Evolutionary conservation across 2,888 invertebrate genomes (phyloP), one percentile per base, ranked within the genome.

Genomic region (Subacronicta megacephala): DNA sequence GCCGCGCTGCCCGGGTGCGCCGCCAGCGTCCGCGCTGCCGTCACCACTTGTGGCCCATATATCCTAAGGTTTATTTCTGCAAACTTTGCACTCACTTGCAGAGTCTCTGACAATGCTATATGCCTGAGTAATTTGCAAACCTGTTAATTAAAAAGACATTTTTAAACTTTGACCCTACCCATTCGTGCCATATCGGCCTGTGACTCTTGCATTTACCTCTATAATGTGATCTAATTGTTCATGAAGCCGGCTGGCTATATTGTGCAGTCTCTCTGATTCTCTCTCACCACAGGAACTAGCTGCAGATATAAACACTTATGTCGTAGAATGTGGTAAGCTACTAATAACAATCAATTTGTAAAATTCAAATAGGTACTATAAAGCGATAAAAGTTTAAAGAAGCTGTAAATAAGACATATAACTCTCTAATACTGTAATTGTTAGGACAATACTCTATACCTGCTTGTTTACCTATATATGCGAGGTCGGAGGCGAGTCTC

Each of bases 141-240:
- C 98, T 98, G 86, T 58, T 73, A 69, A 44, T 49, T 55, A 42
- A 61, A n/a, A 66, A 45, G 20, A 42, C 18, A 40, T 20, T 33
- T 40, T 57, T 47, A 36, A 37, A 26, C 12, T 26, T 20, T n/a
- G 4, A 53, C 40, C 37, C 17, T 44, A 44, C 5, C 7, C 10
- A 20, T 31, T 41, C 15, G 9, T 43, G 29, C 15, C n/a, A 38
- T 43, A 16, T 29, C 16, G 26, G 26, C 13, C 33, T 36, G 63
- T 29, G 15, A 35, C 29, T 36, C n/a, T 50, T 42, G n/a, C 55
- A 80, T 81, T 80, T 83, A 99, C 99, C 96, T 99, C 99, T 90
- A 99, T 97, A 85, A 99, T 97, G 92, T 99, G 99, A 93, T 99
- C 99, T 87, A 99, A 97, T 92, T 99, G 98, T 92, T 99, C 99